Conservation (phyloP, 2,888 invertebrate genomes). For the Hartigia nigra region DNA sequence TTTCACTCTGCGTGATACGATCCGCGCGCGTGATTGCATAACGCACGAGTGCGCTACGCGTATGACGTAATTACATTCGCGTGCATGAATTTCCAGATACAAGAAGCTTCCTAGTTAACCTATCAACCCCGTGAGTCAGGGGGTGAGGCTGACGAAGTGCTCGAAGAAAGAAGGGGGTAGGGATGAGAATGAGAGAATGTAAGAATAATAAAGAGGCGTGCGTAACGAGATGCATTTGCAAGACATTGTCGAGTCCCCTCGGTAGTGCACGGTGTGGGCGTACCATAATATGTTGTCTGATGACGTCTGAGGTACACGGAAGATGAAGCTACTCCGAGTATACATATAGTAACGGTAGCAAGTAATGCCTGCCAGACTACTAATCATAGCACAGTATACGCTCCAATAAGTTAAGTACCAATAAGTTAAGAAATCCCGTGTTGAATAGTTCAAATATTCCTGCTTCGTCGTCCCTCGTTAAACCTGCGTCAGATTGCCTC, state of each 20-base stretch:
- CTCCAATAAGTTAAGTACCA: too few relatives aligned
- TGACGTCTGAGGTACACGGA: neutral
- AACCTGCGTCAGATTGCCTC: too few relatives aligned
- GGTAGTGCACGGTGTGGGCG: constrained; percentile 21
- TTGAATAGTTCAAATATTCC: too few relatives aligned
- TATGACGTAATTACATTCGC: constrained; percentile 46
- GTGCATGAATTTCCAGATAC: constrained; percentile 32
- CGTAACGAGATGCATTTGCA: constrained; percentile 9
- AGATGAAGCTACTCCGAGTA: constrained; percentile 1
- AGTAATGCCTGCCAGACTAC: neutral
- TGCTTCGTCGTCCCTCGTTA: too few relatives aligned
- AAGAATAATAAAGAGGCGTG: neutral
- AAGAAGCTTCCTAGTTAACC: constrained; percentile 57
- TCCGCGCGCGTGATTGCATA: constrained; percentile 42
- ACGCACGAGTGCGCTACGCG: constrained; percentile 31
- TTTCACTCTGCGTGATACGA: constrained; percentile 36
- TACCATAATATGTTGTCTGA: constrained; percentile 16
- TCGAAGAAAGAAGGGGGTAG: neutral
- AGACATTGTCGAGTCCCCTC: constrained; percentile 9
- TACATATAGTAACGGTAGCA: neutral
- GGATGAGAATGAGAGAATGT: neutral
- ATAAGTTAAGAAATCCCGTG: too few relatives aligned
- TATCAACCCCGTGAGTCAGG: constrained; percentile 38
- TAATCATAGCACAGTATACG: too few relatives aligned
- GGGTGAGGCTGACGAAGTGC: constrained; percentile 10